Conservation (phyloP, 2,888 invertebrate species). For the Syrphus vitripennis region DNA sequence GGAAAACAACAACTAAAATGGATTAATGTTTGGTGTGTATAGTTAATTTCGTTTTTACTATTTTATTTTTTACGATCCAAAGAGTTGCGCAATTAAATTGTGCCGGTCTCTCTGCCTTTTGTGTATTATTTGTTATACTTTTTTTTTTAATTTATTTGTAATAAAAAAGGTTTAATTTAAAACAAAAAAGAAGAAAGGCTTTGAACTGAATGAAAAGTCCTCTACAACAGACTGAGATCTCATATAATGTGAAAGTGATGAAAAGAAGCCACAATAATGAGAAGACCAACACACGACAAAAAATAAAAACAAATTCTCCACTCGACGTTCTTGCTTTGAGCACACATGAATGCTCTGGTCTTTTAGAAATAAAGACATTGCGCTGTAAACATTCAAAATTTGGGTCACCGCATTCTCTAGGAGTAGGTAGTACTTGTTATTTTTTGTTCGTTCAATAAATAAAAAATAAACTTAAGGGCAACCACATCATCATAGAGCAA, state of each 20-base stretch:
- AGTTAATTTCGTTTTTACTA: conserved; percentile 18
- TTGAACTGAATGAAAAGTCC: conserved; percentile 9
- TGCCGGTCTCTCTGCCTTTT: conserved; percentile 33
- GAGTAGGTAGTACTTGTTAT: neutral
- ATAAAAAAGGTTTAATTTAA: conserved; percentile 40
- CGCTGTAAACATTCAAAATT: conserved; percentile 21
- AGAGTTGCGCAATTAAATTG: conserved; percentile 49
- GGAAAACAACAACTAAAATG: neutral
- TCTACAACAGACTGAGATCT: conserved; percentile 3
- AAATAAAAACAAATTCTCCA: neutral
- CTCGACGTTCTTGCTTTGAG: neutral
- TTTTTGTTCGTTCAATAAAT: neutral
- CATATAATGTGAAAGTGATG: conserved; percentile 8
- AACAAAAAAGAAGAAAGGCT: conserved; percentile 10
- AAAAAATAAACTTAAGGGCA: neutral
- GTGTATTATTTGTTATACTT: conserved; percentile 48
- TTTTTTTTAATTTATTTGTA: conserved; percentile 21
- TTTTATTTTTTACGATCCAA: conserved; percentile 13
- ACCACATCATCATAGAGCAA: neutral
- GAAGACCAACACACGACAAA: neutral
- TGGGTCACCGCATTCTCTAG: conserved; percentile 25
- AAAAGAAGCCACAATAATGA: conserved; percentile 10
- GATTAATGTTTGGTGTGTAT: conserved; percentile 49
- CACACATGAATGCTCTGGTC: conserved; percentile 1
- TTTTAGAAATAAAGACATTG: conserved; percentile 1